Conservation (phyloP, 2,797 vertebrate genomes). For the Dendrocincla tyrannina region DNA sequence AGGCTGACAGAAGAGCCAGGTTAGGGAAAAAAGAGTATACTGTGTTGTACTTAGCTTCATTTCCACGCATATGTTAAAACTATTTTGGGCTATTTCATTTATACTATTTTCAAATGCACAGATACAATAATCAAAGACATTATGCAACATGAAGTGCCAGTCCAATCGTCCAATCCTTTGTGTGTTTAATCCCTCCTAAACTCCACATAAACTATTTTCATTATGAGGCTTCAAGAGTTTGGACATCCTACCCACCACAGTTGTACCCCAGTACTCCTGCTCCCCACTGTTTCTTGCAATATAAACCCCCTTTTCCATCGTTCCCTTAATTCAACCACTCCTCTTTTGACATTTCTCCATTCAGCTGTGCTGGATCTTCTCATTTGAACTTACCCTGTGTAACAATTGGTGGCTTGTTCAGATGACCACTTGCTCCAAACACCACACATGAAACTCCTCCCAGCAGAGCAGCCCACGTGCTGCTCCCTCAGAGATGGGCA, state of each 20-base stretch:
- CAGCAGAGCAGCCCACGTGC: accelerated
- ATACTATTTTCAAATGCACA: background rate
- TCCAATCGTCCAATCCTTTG: accelerated
- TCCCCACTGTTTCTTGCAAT: accelerated
- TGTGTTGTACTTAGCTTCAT: background rate
- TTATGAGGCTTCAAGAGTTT: background rate
- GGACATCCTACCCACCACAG: background rate
- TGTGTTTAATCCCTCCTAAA: background rate
- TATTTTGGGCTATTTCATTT: background rate
- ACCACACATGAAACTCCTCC: background rate
- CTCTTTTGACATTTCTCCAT: background rate
- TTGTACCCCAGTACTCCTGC: background rate
- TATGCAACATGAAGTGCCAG: background rate
- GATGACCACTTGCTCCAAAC: background rate
- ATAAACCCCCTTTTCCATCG: background rate
- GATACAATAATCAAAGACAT: background rate
- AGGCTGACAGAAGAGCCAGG: background rate
- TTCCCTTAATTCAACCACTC: background rate
- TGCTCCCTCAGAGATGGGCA: background rate
- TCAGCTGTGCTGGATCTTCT: background rate
- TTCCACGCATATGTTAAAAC: background rate
- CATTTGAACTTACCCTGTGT: background rate
- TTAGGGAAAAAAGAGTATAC: background rate
- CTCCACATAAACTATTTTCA: background rate
- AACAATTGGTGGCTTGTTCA: background rate